Conservation (phyloP, 2,888 invertebrate species). For the Dioctria rufipes region DNA sequence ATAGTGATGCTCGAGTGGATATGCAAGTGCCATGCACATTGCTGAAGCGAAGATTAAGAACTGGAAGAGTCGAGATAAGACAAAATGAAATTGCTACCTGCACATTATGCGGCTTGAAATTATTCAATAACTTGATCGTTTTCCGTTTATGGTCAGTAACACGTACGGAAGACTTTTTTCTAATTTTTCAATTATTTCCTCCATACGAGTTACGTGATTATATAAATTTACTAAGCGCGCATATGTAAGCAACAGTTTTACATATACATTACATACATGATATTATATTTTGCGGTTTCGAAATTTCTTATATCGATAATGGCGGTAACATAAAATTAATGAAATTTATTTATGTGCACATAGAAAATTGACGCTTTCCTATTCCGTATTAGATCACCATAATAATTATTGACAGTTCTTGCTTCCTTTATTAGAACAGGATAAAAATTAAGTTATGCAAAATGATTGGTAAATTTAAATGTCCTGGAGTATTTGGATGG, state of each 20-base stretch:
- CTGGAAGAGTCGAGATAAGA: conserved; percentile 60
- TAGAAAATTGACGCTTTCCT: background rate
- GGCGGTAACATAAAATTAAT: too few relatives aligned
- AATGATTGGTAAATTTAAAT: too few relatives aligned
- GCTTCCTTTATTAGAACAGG: too few relatives aligned
- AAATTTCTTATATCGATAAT: too few relatives aligned
- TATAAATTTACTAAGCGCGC: background rate
- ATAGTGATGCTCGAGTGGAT: conserved; percentile 69
- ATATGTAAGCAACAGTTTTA: conserved; percentile 8
- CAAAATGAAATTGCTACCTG: conserved; percentile 1
- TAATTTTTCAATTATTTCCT: conserved; percentile 12
- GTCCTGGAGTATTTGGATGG: too few relatives aligned
- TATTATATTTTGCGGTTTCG: too few relatives aligned
- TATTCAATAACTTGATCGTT: conserved; percentile 27
- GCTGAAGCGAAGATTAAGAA: conserved; percentile 70
- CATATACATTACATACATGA: background rate
- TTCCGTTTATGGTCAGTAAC: conserved; percentile 17
- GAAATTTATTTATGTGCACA: too few relatives aligned
- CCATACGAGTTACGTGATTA: conserved; percentile 16
- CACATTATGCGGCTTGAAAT: conserved; percentile 2
- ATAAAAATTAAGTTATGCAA: too few relatives aligned
- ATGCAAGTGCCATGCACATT: conserved; percentile 68
- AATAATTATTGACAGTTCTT: too few relatives aligned
- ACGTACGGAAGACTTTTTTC: conserved; percentile 13
- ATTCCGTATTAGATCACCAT: conserved; percentile 10